Evolutionary conservation across 64 coral and sea anemone species (phyloP).

Genomic region (Montipora capricornis): DNA sequence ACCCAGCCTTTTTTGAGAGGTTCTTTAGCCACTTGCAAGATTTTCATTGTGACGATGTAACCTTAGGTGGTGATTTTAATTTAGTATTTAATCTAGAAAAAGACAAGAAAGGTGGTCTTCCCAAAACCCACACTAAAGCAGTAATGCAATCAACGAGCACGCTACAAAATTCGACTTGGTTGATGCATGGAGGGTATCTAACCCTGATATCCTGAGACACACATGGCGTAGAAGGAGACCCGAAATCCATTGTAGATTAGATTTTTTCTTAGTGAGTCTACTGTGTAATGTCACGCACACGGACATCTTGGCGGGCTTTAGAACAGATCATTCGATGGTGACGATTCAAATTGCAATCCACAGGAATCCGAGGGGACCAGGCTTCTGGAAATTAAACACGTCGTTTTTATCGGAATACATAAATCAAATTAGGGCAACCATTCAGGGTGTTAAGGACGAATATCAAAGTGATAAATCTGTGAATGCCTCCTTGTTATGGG

Average conservation of each 20-base stretch:
- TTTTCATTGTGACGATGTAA: neutral
- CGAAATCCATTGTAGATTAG: neutral
- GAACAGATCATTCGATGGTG: neutral
- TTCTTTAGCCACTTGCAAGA: neutral
- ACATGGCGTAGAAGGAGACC: no score
- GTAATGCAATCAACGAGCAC: no score
- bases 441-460: no score
- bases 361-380: neutral
- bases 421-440: no score
- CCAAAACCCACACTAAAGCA: no score
- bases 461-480: no score
- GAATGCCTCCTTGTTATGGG: no score
- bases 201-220: no score
- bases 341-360: constrained; percentile 1
- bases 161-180: no score
- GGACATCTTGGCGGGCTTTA: constrained; percentile 16
- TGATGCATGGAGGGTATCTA: no score
- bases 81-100: neutral
- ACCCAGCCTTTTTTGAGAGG: neutral
- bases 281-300: neutral
- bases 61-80: neutral
- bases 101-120: neutral
- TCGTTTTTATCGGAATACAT: constrained; percentile 13
- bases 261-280: neutral
- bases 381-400: neutral